These are phyloP conservation scores for Serrognathus titanus DNA, from an alignment of 2,888 invertebrate species.

Conservation along the genomic window DNA sequence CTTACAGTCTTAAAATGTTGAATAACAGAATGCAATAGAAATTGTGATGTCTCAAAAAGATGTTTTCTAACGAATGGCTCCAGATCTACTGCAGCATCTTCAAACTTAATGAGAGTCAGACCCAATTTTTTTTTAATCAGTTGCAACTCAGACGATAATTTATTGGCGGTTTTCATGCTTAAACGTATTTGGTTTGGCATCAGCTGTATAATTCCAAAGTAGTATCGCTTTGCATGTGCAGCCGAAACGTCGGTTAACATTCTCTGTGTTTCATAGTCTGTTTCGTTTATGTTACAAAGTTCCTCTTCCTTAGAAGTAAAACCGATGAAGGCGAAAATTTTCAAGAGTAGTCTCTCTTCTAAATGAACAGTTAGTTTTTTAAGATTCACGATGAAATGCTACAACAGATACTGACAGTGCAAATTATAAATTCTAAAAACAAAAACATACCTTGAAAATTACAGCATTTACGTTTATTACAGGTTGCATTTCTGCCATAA, in stretches of 20 bases:
- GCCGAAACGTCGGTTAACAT: conserved; percentile 67
- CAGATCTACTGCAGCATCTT: conserved; percentile 91
- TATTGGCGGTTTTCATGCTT: conserved; percentile 84
- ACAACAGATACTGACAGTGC: conserved; percentile 24
- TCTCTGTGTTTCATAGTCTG: conserved; percentile 75
- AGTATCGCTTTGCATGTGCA: conserved; percentile 33
- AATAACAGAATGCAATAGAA: conserved; percentile 75
- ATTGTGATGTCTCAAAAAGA: conserved; percentile 87
- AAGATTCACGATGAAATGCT: conserved; percentile 75
- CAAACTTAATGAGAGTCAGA: conserved; percentile 89
- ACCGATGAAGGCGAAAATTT: conserved; percentile 63
- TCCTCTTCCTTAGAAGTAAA: conserved; percentile 56
- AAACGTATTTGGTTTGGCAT: conserved; percentile 67
- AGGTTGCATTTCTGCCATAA: conserved; percentile 74
- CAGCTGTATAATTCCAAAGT: conserved; percentile 46
- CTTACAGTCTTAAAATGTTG: conserved; percentile 80
- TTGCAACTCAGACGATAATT: conserved; percentile 72
- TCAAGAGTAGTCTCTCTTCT: conserved; percentile 80
- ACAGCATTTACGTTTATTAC: conserved; percentile 69
- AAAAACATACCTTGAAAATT: conserved; percentile 67
- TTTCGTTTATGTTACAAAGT: conserved; percentile 62
- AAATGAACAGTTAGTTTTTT: conserved; percentile 81
- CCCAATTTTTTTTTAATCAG: conserved; percentile 82
- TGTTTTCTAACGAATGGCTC: conserved; percentile 84
- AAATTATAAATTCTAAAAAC: no score